Evolutionary conservation across 2,113 vertebrate genomes (phyloP), one percentile per base, ranked within the genome.

Genomic region (Psilopsiagon aurifrons): DNA sequence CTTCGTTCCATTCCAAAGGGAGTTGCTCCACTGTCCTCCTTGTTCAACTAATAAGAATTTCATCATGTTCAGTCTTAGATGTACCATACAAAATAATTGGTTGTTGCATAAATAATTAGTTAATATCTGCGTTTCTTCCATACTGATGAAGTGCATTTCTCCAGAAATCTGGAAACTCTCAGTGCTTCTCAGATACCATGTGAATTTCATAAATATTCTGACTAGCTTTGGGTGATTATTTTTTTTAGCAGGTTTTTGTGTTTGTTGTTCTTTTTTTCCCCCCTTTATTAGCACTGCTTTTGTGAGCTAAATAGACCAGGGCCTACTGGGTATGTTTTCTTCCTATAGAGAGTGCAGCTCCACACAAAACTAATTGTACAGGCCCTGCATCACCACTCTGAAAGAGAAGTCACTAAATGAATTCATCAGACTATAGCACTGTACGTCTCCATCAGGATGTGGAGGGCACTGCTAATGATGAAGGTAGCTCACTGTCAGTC

Each of bases 91-190:
- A 90, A 68, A 85, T 90, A 96, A 91, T 74, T 80, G 28, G 28
- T 52, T 86, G 43, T 73, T 29, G 59, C 25, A 83, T 90, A 83
- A 94, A 95, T 77, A 93, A 91, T 91, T 88, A 92, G 71, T 74
- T 88, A 80, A 86, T 88, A 49, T 67, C 63, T 63, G 39, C 39
- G 64, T 93, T 91, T 77, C 44, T 94, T 94, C 54, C 70, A 63
- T 51, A 77, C 75, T 63, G 71, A 80, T 51, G 77, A 87, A 82
- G 44, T n/a, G 64, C 6, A 73, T n/a, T 85, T 92, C 57, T 81
- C 17, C 28, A 91, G 82, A 97, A 91, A 90, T 73, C 47, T 74
- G 70, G n/a, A 85, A 11, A 85, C 71, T 69, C n/a, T 85, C 52
- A 46, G 4, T 77, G 44, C 59, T 76, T 75, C 86, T 41, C 78